Conservation (phyloP, 2,113 vertebrate species). For the Sapayoa aenigma region DNA sequence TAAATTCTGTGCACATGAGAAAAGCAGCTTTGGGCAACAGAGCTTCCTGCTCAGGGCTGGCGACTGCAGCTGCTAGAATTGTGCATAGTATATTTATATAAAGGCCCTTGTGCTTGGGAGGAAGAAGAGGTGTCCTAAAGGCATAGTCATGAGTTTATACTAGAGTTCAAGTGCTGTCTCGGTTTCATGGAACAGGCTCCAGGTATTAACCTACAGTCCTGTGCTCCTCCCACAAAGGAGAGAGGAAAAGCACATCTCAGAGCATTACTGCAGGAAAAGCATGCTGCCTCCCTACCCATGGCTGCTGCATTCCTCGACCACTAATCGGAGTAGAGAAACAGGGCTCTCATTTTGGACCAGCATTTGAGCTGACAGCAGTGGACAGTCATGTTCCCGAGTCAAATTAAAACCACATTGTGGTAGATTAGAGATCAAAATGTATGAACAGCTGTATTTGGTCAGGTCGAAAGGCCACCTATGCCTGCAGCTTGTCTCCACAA, state of each 20-base stretch:
- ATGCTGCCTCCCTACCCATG: background rate
- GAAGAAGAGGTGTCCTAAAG: background rate
- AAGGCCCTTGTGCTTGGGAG: background rate
- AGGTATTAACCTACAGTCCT: too few species aligned
- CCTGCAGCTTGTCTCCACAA: background rate
- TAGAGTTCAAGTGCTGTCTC: background rate
- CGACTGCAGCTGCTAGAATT: fast-evolving
- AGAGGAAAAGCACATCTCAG: fast-evolving
- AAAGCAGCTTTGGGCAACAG: background rate
- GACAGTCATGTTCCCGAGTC: background rate
- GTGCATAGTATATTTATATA: fast-evolving
- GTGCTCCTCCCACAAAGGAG: fast-evolving
- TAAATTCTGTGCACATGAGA: fast-evolving
- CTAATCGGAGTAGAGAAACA: fast-evolving
- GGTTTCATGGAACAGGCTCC: background rate
- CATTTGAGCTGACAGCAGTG: background rate
- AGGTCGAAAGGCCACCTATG: fast-evolving
- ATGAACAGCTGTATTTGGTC: background rate
- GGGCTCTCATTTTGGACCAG: background rate
- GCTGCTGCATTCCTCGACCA: fast-evolving
- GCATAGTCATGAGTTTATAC: background rate
- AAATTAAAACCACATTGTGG: background rate
- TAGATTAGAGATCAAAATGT: background rate
- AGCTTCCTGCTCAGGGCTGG: background rate
- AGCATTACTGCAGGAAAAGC: fast-evolving